Base-by-base conservation (phyloP, 1,140 invertebrate genomes). In the Lordiphosa mommai region DNA sequence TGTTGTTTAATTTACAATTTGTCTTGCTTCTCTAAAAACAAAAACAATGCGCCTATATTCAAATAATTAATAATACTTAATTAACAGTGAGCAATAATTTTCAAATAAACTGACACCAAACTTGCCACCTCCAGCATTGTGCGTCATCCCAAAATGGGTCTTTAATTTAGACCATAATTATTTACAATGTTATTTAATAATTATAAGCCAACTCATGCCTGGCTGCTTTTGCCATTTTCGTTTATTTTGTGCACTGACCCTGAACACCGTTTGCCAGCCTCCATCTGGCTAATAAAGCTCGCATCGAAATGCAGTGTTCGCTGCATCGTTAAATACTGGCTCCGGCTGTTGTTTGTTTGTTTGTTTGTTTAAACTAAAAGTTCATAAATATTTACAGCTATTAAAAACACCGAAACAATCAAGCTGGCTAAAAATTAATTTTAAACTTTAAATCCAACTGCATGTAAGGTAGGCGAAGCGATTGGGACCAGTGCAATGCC, bases 321-420 rank as follows among this genome's bases (percentile, higher is more conserved):
- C 23, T 36, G 50, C 48, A 58, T 82, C 56, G 77, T 61, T 80
- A 70, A 82, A 74, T 63, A 43, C 57, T 56, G 32, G 36, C 40
- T 38, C 33, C 58, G 48, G 27, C 58, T 58, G 57, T 36, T 49
- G 33, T 63, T 46, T 37, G 51, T 33, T 32, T 51, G 44, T 61
- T 79, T 79, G 44, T 63, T 53, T 61, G 58, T 56, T 56, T 37
- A 55, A 65, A 69, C 77, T 72, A 72, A 70, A 38, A 34, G 52
- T 69, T 82, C 77, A 82, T 82, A 82, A 82, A 82, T 82, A 82
- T 82, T 82, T 77, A 82, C 72, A 84, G 77, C 67, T 56, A 69
- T 84, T 82, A 84, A 77, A 71, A 67, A 58, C 52, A 56, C 64
- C 36, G 13, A 38, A 37, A 51, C 37, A 50, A 37, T 48, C 14